These are phyloP conservation scores for Syrrhaptes paradoxus DNA, from an alignment of 2,113 vertebrate genomes.

Conservation along the genomic window DNA sequence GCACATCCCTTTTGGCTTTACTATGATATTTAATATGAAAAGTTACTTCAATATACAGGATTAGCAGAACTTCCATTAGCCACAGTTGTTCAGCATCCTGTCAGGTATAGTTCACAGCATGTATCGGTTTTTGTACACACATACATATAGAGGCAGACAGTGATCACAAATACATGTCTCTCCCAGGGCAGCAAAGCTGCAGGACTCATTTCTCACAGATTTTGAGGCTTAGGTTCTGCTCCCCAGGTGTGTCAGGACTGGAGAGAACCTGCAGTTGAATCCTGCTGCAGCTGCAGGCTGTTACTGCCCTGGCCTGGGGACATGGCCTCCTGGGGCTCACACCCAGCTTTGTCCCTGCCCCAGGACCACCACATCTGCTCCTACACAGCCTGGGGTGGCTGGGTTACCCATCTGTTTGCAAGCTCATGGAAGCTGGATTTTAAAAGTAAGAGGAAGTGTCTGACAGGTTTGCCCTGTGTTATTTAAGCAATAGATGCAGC, in stretches of 20 bases:
- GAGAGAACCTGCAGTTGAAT: neutral
- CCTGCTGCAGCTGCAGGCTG: neutral
- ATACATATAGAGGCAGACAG: neutral
- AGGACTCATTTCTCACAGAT: neutral
- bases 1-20: neutral
- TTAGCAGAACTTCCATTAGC: neutral
- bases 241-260: neutral
- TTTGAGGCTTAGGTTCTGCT: neutral
- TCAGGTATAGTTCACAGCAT: neutral
- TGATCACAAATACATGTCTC: rapidly evolving
- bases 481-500: neutral
- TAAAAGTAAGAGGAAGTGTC: neutral
- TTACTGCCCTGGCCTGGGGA: neutral
- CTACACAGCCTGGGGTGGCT: neutral
- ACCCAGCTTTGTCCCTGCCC: rapidly evolving
- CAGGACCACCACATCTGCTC: neutral
- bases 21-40: neutral
- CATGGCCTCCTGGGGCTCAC: neutral
- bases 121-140: neutral
- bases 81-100: neutral
- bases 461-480: neutral
- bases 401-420: neutral
- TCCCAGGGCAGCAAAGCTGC: neutral
- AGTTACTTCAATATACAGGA: neutral
- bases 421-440: neutral